phyloP scores from a whole-genome alignment of 2,797 vertebrate species.

The Sebastes hopkinsi region DNA sequence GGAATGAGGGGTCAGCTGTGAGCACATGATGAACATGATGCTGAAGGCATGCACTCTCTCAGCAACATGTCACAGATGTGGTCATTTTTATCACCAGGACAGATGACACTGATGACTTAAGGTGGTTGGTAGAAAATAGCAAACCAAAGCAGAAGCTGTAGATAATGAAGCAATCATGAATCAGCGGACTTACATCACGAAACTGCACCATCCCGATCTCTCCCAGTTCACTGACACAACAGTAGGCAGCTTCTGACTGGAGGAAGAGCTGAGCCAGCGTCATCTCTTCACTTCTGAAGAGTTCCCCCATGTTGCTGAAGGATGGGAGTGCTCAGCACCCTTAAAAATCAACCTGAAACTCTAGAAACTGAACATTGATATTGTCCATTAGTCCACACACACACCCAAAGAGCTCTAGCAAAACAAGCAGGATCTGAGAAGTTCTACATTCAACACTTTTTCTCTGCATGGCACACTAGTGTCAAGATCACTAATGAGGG shows the following conservation, averaged over 20 bases:
- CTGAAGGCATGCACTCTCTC: slow-evolving; percentile 49
- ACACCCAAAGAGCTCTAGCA: not conserved
- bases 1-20: slow-evolving; percentile 65
- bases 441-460: not conserved
- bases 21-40: slow-evolving; percentile 71
- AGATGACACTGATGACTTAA: not conserved
- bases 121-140: not conserved
- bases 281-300: slow-evolving; percentile 97
- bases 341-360: slow-evolving; percentile 15
- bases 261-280: slow-evolving; percentile 96
- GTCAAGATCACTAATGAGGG: slow-evolving; percentile 18
- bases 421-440: not conserved
- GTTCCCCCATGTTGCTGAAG: slow-evolving; percentile 88
- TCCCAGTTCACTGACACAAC: slow-evolving; percentile 97
- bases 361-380: not conserved
- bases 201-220: slow-evolving; percentile 98
- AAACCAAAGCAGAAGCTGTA: not conserved
- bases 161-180: not conserved
- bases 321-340: slow-evolving; percentile 26
- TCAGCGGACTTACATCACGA: slow-evolving; percentile 88
- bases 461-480: not conserved
- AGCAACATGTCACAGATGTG: slow-evolving; percentile 3
- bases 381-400: not conserved
- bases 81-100: not conserved
- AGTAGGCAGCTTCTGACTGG: slow-evolving; percentile 95